phyloP scores from a whole-genome alignment of 1,140 invertebrate species.

The Daktulosphaira vitifoliae region DNA sequence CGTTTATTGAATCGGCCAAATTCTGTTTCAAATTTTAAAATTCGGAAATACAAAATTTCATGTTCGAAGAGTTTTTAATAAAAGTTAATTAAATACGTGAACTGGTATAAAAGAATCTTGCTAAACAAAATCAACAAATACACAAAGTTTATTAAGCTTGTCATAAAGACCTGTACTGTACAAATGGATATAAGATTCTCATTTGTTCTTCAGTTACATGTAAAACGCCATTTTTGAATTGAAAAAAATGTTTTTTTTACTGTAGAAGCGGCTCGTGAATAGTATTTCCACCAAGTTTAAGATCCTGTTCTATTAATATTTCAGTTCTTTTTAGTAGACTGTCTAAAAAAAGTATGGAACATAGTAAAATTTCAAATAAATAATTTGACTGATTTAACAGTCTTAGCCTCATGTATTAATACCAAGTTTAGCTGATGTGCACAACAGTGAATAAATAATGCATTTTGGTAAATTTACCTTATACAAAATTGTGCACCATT shows the following conservation, averaged over 20 bases:
- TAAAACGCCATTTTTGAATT: neutral
- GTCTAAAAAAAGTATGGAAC: constrained; percentile 37
- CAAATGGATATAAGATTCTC: neutral
- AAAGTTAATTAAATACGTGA: too few relatives aligned
- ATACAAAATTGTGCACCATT: constrained; percentile 21
- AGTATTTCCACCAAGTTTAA: constrained; percentile 30
- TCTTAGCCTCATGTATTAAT: constrained; percentile 35
- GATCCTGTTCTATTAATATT: neutral
- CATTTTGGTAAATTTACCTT: constrained; percentile 20
- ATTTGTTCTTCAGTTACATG: constrained; percentile 2
- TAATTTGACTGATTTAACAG: constrained; percentile 35
- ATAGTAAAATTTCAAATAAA: constrained; percentile 28
- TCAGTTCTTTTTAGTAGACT: constrained; percentile 31
- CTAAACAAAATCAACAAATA: constrained; percentile 12
- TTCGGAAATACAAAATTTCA: too few relatives aligned
- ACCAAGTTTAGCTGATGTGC: constrained; percentile 36
- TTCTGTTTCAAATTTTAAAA: too few relatives aligned
- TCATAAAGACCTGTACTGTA: neutral
- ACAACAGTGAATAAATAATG: constrained; percentile 36
- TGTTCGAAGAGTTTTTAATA: too few relatives aligned
- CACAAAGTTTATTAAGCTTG: constrained; percentile 1
- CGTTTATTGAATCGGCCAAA: too few relatives aligned
- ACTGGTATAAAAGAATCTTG: too few relatives aligned
- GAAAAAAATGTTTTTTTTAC: neutral
- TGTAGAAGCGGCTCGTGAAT: constrained; percentile 22